Evolutionary conservation across 2,113 vertebrate genomes (phyloP).

Genomic region (Callithrix jacchus): DNA sequence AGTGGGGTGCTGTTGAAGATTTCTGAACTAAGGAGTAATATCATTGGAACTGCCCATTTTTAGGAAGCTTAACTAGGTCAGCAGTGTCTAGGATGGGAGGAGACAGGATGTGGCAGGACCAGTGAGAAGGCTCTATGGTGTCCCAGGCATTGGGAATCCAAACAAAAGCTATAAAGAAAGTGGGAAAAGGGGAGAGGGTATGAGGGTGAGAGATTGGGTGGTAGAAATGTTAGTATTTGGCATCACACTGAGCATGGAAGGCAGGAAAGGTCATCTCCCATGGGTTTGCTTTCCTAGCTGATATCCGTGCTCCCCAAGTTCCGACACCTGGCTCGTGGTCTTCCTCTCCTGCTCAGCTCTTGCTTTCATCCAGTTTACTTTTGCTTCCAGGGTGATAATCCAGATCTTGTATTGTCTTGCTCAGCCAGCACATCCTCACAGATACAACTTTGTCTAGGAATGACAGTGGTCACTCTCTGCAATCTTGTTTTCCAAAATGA

Average conservation of each 20-base stretch:
- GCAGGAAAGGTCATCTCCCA: not conserved
- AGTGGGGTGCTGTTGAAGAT: not conserved
- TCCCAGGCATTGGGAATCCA: not conserved
- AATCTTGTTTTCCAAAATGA: not conserved
- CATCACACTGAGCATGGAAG: not conserved
- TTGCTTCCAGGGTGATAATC: not conserved
- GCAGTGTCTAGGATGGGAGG: not conserved
- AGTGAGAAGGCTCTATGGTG: not conserved
- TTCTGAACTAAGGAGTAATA: not conserved
- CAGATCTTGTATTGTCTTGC: not conserved
- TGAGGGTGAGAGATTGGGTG: not conserved
- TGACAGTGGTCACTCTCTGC: not conserved
- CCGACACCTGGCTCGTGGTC: not conserved
- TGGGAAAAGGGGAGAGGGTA: not conserved
- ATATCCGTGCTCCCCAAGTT: not conserved
- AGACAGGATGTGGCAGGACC: not conserved
- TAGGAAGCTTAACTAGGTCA: not conserved
- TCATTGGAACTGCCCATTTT: not conserved
- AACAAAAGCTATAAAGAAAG: not conserved
- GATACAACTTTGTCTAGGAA: not conserved
- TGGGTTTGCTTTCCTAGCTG: not conserved
- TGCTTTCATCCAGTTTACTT: not conserved
- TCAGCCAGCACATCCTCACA: not conserved
- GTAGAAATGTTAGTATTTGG: not conserved
- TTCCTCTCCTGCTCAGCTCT: not conserved